phyloP scores from a whole-genome alignment of 37 sponge, comb jelly and placozoan genomes.

The Spongia lamella region DNA sequence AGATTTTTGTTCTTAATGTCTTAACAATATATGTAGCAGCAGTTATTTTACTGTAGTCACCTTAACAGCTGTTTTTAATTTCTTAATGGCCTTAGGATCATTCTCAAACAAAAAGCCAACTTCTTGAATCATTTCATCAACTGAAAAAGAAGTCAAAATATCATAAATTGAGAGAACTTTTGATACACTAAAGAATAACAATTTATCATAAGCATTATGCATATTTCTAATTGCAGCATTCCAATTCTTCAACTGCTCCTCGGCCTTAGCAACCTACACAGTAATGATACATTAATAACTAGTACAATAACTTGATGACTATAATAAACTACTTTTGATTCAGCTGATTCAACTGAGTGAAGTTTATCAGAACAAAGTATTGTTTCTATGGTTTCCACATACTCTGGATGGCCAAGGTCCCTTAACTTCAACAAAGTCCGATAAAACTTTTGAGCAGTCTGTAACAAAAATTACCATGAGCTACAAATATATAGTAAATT shows the following conservation, averaged over 20 bases:
- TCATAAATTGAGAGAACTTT: constrained; percentile 56
- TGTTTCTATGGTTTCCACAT: background rate
- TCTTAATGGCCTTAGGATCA: constrained; percentile 7
- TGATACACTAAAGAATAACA: constrained; percentile 63
- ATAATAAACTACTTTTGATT: no score
- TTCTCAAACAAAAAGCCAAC: constrained; percentile 64
- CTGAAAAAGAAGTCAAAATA: background rate
- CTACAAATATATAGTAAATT: no score
- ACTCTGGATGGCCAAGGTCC: constrained; percentile 59
- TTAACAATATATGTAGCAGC: no score
- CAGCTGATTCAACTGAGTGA: no score
- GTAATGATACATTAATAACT: no score
- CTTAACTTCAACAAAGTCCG: constrained; percentile 35
- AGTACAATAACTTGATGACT: no score
- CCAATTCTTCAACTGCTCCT: constrained; percentile 30
- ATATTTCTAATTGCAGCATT: constrained; percentile 23
- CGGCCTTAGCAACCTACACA: constrained; percentile 42
- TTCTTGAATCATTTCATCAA: constrained; percentile 30
- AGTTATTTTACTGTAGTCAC: background rate
- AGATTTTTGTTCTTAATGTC: no score
- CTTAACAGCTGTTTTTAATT: constrained; percentile 31
- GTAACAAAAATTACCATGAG: no score
- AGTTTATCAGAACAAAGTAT: no score
- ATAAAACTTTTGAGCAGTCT: constrained; percentile 62
- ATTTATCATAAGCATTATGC: constrained; percentile 44